Evolutionary conservation across 2,113 vertebrate species (phyloP), one percentile per base, ranked within the genome.

Genomic region (Galbula dea): DNA sequence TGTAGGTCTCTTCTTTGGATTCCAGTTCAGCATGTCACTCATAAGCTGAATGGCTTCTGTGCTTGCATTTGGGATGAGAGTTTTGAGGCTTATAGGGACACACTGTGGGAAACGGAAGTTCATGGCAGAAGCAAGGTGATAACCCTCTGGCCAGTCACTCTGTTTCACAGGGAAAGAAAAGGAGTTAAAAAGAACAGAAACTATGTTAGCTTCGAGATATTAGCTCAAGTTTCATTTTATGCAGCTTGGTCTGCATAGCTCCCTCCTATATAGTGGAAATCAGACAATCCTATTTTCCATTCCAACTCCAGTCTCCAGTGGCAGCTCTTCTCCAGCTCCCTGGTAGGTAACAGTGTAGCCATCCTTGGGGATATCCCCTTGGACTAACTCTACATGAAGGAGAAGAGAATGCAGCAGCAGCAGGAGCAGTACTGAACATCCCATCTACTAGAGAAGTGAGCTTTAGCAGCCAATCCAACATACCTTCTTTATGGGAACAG

Each of bases 91-190:
- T 90, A 99, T 99, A 36, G 99, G 98, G 72, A 99, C 98, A 92
- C 99, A 99, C 4, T 99, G 99, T 36, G 99, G 99, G 92, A 99
- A 99, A 68, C 98, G 99, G 94, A 99, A 99, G 91, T 98, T 99
- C 99, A 99, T 99, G 22, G 98, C 98, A 66, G 98, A 96, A 32
- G 99, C 98, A 51, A 99, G 98, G 54, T 99, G 99, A 96, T 99
- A 98, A 36, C 99, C 99, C 96, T 99, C 99, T 17, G 98, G 97
- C 99, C 99, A 99, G 76, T 99, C 99, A 39, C 88, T 98, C 99
- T 99, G 96, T 94, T 84, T 57, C 57, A 86, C 88, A 78, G 62
- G 63, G 16, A 62, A 96, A 92, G 4, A 63, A 83, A 69, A 92
- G 43, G 3, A 86, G 32, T 55, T 48, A 73, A 63, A 82, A 68